Evolutionary conservation across 2,888 invertebrate species (phyloP).

Genomic region (Dasypogon diadema): DNA sequence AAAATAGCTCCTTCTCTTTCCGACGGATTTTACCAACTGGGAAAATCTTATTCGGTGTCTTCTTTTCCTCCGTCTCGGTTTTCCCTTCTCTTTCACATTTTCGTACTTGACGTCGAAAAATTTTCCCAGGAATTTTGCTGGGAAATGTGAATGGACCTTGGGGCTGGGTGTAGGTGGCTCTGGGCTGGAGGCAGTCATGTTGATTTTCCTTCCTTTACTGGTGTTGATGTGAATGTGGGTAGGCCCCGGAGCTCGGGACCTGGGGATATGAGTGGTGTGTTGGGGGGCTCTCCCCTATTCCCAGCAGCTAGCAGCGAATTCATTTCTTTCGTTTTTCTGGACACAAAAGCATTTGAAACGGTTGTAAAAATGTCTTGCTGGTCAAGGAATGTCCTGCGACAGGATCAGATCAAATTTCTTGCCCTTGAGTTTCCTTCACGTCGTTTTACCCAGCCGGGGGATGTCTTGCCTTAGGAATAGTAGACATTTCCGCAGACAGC

Average conservation of each 20-base stretch:
- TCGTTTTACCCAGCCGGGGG: background rate
- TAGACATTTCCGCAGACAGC: slow-evolving; percentile 34
- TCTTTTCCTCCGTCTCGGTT: slow-evolving; percentile 33
- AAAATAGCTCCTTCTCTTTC: slow-evolving; percentile 17
- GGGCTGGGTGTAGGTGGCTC: background rate
- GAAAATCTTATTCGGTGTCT: slow-evolving; percentile 19
- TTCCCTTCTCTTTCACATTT: slow-evolving; percentile 43
- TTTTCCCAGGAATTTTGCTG: slow-evolving; percentile 45
- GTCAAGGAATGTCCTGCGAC: slow-evolving; percentile 44
- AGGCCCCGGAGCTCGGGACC: background rate
- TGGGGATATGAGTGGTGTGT: slow-evolving; percentile 1
- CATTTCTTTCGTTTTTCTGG: background rate
- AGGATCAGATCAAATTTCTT: slow-evolving; percentile 39
- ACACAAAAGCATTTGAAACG: slow-evolving; percentile 14
- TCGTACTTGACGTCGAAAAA: slow-evolving; percentile 29
- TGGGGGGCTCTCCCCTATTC: no score
- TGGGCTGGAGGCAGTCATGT: slow-evolving; percentile 20
- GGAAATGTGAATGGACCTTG: background rate
- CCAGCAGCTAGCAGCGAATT: no score
- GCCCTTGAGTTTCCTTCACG: slow-evolving; percentile 11
- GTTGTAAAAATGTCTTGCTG: slow-evolving; percentile 4
- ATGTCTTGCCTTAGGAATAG: background rate
- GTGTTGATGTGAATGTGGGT: slow-evolving; percentile 5
- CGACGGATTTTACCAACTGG: background rate
- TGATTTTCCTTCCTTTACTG: slow-evolving; percentile 23